Evolutionary conservation across 2,797 vertebrate genomes (phyloP), one percentile per base, ranked within the genome.

Genomic region (Eospalax fontanierii): DNA sequence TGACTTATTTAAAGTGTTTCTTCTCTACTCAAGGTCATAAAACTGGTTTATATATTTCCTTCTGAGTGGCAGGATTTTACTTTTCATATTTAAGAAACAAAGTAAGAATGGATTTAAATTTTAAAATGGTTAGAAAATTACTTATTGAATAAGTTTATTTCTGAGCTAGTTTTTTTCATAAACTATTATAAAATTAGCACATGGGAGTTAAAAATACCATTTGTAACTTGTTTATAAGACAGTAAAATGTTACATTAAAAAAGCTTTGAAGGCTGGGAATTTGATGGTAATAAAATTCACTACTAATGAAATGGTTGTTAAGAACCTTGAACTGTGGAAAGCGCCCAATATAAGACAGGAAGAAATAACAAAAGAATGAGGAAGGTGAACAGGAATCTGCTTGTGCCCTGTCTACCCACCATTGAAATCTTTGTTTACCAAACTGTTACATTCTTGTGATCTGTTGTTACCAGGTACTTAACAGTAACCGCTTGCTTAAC

Each of bases 141-240:
- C 12, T 61, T 68, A 68, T 43, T 75, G 40, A 86, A 26, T 68
- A 85, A 75, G 16, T 68, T 91, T 92, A 85, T 86, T 91, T 70
- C 9, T 30, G 18, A 6, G 9, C 22, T 80, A 50, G 83, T 88
- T 38, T 74, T 83, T 76, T 65, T 57, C 21, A 46, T 65, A 46
- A 61, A 59, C 11, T 43, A 10, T 71, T 66, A 28, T 59, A 63
- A 24, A 87, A 16, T 35, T 89, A 70, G 65, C 59, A 89, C 61
- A 10, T 81, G 6, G 16, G 2, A 83, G 16, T 87, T 73, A 63
- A 78, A 75, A 54, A 68, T 61, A 50, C 0, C 12, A 24, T 65
- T 82, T 87, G 30, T 82, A 82, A 57, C 30, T 70, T 10, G 74
- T 73, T 46, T 30, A 22, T 63, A 22, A 87, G 10, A 76, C 35